These are phyloP conservation scores for Heliconius erato DNA, from an alignment of 2,888 invertebrate species.

Conservation along the genomic window DNA sequence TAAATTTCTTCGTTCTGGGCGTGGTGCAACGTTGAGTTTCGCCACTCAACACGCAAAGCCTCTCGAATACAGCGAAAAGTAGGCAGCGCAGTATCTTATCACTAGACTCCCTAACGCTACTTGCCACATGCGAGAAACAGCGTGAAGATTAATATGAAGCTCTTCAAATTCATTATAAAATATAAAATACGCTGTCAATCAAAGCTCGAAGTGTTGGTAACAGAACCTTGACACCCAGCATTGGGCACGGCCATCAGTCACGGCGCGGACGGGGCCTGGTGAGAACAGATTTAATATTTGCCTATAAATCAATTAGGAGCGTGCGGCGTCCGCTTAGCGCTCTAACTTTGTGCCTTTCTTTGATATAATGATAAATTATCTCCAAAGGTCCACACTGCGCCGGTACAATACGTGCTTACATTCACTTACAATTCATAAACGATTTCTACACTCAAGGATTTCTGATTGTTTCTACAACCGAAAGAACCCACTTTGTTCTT, in stretches of 20 bases:
- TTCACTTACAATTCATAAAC: constrained; percentile 47
- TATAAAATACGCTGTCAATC: constrained; percentile 66
- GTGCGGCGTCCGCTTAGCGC: constrained; percentile 72
- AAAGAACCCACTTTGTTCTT: constrained; percentile 29
- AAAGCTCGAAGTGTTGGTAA: constrained; percentile 65
- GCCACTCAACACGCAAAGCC: too few species aligned
- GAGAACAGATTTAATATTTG: constrained; percentile 84
- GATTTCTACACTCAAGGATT: constrained; percentile 42
- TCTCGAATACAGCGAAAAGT: too few species aligned
- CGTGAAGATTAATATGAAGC: constrained; percentile 13
- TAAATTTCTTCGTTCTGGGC: too few species aligned
- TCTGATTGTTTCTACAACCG: constrained; percentile 36
- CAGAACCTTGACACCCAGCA: constrained; percentile 65
- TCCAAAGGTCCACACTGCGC: constrained; percentile 46
- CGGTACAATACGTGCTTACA: constrained; percentile 47
- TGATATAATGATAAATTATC: constrained; percentile 69
- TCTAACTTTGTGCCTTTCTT: constrained; percentile 75
- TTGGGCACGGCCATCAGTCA: constrained; percentile 76
- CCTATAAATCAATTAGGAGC: constrained; percentile 83
- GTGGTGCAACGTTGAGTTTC: too few species aligned
- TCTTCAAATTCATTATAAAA: constrained; percentile 38
- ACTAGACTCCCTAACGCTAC: too few species aligned
- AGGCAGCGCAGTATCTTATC: too few species aligned
- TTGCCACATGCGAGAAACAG: too few species aligned
- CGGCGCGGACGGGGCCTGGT: constrained; percentile 65